These are phyloP conservation scores for Tachysurus vachellii DNA, from an alignment of 2,113 vertebrate species.

Conservation along the genomic window DNA sequence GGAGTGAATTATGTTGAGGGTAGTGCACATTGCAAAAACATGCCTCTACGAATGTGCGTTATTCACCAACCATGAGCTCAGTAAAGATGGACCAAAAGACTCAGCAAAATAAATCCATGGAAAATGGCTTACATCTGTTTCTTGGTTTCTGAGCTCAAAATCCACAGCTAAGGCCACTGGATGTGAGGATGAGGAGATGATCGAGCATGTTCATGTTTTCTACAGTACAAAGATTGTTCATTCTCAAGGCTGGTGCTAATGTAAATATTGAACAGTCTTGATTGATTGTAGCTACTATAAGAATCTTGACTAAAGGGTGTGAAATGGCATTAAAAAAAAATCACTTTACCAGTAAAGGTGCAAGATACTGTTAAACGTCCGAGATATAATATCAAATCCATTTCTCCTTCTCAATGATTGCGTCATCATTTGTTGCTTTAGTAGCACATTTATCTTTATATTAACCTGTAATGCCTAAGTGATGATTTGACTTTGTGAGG, in stretches of 20 bases:
- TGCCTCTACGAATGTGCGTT: conserved; percentile 14
- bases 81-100: neutral
- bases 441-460: neutral
- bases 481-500: neutral
- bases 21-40: neutral
- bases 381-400: neutral
- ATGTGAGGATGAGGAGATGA: conserved; percentile 29
- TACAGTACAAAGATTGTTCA: conserved; percentile 41
- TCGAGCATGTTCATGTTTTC: conserved; percentile 37
- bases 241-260: conserved; percentile 47
- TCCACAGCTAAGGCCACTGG: conserved; percentile 43
- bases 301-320: neutral
- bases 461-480: neutral
- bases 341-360: neutral
- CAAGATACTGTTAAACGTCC: neutral
- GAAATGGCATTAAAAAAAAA: neutral
- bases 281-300: conserved; percentile 13
- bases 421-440: neutral
- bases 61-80: neutral
- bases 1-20: neutral
- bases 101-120: conserved; percentile 12
- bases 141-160: conserved; percentile 24
- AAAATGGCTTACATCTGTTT: conserved; percentile 35
- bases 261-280: conserved; percentile 45
- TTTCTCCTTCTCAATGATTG: neutral